These are phyloP conservation scores for Tinea pellionella DNA, from an alignment of 2,888 invertebrate genomes.

Conservation along the genomic window DNA sequence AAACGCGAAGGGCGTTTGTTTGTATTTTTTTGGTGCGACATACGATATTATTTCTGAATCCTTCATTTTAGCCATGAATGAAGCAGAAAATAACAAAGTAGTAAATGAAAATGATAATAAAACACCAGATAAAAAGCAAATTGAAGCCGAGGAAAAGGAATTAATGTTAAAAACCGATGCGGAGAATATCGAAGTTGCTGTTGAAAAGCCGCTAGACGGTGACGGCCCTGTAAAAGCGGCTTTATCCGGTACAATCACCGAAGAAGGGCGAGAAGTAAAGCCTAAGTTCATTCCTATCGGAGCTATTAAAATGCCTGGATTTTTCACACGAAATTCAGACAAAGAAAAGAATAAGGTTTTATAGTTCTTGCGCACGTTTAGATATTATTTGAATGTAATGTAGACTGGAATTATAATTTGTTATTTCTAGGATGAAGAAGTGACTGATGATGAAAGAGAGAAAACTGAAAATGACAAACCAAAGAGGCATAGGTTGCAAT, in stretches of 20 bases:
- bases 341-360: conserved; percentile 77
- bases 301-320: conserved; percentile 89
- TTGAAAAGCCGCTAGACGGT: conserved; percentile 52
- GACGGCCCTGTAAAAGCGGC: conserved; percentile 63
- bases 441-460: conserved; percentile 25
- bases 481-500: conserved; percentile 46
- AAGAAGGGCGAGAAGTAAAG: conserved; percentile 79
- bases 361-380: background rate
- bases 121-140: conserved; percentile 74
- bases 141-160: conserved; percentile 75
- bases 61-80: conserved; percentile 30
- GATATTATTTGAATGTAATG: background rate
- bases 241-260: conserved; percentile 65
- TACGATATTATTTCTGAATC: conserved; percentile 12
- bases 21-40: conserved; percentile 15
- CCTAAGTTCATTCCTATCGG: conserved; percentile 88
- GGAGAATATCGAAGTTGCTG: conserved; percentile 49
- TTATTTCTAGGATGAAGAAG: conserved; percentile 41
- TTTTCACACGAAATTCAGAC: conserved; percentile 82
- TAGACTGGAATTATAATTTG: background rate
- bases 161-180: conserved; percentile 72
- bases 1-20: background rate
- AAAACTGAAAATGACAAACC: conserved; percentile 26
- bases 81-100: conserved; percentile 47
- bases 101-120: conserved; percentile 50